A percentile compares a stretch with the other conserved stretches of the same genome.
phyloP scores from a whole-genome alignment of 2,888 invertebrate genomes.

The Lamproptera curius region DNA sequence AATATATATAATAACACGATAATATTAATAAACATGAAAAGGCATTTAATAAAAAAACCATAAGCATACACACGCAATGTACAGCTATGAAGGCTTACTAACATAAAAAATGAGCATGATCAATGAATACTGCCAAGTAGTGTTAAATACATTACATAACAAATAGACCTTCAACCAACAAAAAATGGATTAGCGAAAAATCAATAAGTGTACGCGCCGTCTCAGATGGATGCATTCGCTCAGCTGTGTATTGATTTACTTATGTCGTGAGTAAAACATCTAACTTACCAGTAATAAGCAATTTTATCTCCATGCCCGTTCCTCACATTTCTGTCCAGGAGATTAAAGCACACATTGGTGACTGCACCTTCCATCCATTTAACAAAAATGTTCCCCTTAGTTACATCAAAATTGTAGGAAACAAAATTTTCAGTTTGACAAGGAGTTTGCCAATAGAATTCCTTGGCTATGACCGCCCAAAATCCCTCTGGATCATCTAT shows the following conservation, averaged over 20 bases:
- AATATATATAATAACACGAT: too few species aligned
- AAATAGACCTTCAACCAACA: constrained; percentile 3
- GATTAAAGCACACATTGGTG: constrained; percentile 97
- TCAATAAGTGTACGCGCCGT: constrained; percentile 67
- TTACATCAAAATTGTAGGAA: constrained; percentile 93
- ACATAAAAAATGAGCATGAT: too few species aligned
- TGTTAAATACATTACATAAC: constrained; percentile 7
- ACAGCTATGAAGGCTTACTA: too few species aligned
- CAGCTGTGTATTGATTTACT: constrained; percentile 62
- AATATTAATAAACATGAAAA: too few species aligned
- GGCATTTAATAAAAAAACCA: too few species aligned
- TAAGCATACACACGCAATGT: too few species aligned
- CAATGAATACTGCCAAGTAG: too few species aligned
- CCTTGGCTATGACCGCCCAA: constrained; percentile 95
- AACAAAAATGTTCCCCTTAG: constrained; percentile 92
- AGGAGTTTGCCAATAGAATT: constrained; percentile 95
- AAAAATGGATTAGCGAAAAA: constrained; percentile 37
- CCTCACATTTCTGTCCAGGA: constrained; percentile 93
- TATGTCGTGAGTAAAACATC: constrained; percentile 30
- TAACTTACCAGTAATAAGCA: constrained; percentile 95
- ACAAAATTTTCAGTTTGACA: constrained; percentile 86
- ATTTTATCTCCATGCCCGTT: constrained; percentile 93
- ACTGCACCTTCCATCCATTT: constrained; percentile 97
- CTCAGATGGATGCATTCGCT: constrained; percentile 52
- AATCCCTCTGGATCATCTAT: constrained; percentile 93